phyloP scores from a whole-genome alignment of 2,113 vertebrate species.

The Menura novaehollandiae region DNA sequence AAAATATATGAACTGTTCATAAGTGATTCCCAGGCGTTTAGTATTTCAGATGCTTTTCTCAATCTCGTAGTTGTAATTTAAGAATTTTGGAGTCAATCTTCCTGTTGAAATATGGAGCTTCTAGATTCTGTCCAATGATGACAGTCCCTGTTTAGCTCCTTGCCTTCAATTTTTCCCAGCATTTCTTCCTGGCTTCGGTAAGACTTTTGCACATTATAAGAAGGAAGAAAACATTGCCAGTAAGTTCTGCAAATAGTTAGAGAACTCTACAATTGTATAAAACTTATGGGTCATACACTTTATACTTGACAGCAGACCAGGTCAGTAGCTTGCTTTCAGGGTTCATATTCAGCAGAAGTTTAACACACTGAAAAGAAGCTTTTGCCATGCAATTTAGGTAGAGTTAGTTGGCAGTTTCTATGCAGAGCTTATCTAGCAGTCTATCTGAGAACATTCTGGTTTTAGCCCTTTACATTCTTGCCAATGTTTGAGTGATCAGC shows the following conservation, averaged over 20 bases:
- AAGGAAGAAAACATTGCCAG: not conserved
- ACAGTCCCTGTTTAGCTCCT: conserved; percentile 2
- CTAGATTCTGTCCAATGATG: not conserved
- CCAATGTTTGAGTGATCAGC: not conserved
- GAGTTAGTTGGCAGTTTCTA: not conserved
- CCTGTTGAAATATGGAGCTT: conserved; percentile 15
- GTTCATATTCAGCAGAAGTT: not conserved
- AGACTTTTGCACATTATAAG: not conserved
- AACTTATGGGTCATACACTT: not conserved
- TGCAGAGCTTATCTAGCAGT: not conserved
- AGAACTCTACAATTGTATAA: not conserved
- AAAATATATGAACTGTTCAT: conserved; percentile 75
- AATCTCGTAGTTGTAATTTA: conserved; percentile 47
- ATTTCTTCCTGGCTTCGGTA: not conserved
- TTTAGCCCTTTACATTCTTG: not conserved
- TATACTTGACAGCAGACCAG: not conserved
- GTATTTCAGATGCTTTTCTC: conserved; percentile 56
- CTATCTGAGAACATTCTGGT: not conserved
- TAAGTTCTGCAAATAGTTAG: not conserved
- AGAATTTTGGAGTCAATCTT: conserved; percentile 36
- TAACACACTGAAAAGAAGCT: not conserved
- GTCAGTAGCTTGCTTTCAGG: not conserved
- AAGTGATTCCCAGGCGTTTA: conserved; percentile 67
- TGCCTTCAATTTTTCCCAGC: not conserved
- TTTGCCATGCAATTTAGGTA: not conserved